A percentile compares a stretch with the other conserved stretches of the same genome.
Evolutionary conservation across 2,113 vertebrate genomes (phyloP).

Genomic region (Peromyscus polionotus): DNA sequence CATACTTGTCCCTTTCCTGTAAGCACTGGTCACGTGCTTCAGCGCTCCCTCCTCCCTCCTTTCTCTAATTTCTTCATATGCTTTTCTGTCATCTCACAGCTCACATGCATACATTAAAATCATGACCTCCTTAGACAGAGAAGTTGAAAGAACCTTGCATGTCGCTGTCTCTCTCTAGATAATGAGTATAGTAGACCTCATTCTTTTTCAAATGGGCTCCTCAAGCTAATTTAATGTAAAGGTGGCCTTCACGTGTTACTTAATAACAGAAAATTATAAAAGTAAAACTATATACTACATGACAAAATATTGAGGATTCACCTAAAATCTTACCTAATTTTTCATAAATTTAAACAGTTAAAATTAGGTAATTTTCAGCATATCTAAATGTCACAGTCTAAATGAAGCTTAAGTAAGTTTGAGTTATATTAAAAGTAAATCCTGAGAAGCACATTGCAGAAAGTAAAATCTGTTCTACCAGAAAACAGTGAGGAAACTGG

Average conservation of each 20-base stretch:
- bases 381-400: constrained; percentile 17
- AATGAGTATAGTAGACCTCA: neutral
- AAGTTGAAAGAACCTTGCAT: neutral
- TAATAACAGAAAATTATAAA: neutral
- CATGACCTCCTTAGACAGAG: neutral
- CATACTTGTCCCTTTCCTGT: rapidly evolving
- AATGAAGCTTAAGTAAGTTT: constrained; percentile 30
- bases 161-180: neutral
- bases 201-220: neutral
- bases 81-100: neutral
- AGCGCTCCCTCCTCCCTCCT: neutral
- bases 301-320: neutral
- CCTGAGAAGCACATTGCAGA: neutral
- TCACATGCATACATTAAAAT: neutral
- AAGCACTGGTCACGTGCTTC: neutral
- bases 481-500: neutral
- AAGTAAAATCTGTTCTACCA: neutral
- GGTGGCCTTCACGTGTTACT: neutral
- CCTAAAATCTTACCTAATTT: neutral
- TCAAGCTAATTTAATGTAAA: neutral
- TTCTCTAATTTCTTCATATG: neutral
- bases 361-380: neutral
- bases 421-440: neutral
- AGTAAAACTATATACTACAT: neutral
- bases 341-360: neutral